A percentile compares a stretch with the other conserved stretches of the same genome.
These are phyloP conservation scores for Augochlorella aurata DNA, from an alignment of 2,888 invertebrate species.

Conservation along the genomic window DNA sequence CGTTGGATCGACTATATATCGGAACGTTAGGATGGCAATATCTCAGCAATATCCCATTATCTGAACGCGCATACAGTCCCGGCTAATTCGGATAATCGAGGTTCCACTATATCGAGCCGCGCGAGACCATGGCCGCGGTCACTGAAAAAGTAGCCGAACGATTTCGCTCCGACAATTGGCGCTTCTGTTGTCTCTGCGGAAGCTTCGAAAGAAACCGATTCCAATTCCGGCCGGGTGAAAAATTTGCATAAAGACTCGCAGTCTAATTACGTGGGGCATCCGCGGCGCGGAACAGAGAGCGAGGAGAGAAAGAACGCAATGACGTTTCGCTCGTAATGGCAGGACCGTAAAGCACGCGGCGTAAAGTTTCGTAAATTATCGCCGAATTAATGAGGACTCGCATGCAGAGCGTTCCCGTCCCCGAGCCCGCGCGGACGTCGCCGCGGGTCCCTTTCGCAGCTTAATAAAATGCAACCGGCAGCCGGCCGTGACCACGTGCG, in stretches of 20 bases:
- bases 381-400: slow-evolving; percentile 26
- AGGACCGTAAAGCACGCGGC: slow-evolving; percentile 23
- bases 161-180: no score
- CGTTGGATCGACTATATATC: no score
- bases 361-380: slow-evolving; percentile 45
- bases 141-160: no score
- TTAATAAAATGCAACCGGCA: slow-evolving; percentile 49
- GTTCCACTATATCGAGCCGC: no score
- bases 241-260: neutral
- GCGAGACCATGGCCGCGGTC: no score
- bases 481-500: slow-evolving; percentile 45
- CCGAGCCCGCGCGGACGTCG: neutral
- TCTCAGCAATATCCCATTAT: no score
- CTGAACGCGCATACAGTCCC: no score
- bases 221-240: neutral
- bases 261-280: neutral
- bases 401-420: slow-evolving; percentile 18
- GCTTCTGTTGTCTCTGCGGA: no score
- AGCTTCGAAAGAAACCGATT: no score
- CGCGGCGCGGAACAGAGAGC: neutral
- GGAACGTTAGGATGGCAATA: no score
- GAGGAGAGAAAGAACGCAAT: neutral
- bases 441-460: neutral
- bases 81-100: no score
- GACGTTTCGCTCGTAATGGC: slow-evolving; percentile 2